Base-by-base conservation (phyloP, 35 echinoderm and acorn worm genomes). In the Ptychodera flava region DNA sequence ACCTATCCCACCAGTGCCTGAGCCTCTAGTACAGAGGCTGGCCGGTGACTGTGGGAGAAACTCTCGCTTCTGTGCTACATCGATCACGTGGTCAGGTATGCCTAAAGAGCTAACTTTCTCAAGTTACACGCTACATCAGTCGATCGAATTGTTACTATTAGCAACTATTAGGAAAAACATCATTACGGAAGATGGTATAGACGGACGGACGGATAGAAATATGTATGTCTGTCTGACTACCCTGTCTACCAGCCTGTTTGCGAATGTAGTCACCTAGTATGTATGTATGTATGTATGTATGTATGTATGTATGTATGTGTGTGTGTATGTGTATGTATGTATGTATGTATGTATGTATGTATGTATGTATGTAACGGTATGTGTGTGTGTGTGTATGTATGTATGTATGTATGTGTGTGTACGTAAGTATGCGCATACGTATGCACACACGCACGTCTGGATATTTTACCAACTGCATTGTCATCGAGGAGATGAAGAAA, bases 1-100 rank as follows among this genome's bases (percentile, higher is more conserved):
- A 0, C 91, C 91, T n/a, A 88, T 85, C 78, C 91, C 91, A 34
- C 91, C 91, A 31, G 87, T 92, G 31, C 91, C 91, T 37, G 64
- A 88, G 2, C 91, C 91, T 31, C 77, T 92, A 32, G 86, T 92
- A 78, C 31, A 80, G 76, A 33, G 91, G 85, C 75, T 92, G 36
- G 31, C 79, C 35, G 77, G 84, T 35, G 76, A 88, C 78, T 64
- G 45, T 64, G 45, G 45, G 45, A 64, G 22, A 22, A 64, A 64
- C 22, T 64, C 45, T 64, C 6, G 22, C 6, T 6, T 22, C 6
- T 64, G 45, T 64, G 45, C 45, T 12, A 64, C 45, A 64, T 12
- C 45, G 22, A 22, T 64, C 22, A 12, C 45, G 22, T 64, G 45
- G 45, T 64, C 45, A 64, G 45, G 45, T 64, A 64, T 64, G 45